Conservation (phyloP, 2,888 invertebrate species). For the Hybos culiciformis region DNA sequence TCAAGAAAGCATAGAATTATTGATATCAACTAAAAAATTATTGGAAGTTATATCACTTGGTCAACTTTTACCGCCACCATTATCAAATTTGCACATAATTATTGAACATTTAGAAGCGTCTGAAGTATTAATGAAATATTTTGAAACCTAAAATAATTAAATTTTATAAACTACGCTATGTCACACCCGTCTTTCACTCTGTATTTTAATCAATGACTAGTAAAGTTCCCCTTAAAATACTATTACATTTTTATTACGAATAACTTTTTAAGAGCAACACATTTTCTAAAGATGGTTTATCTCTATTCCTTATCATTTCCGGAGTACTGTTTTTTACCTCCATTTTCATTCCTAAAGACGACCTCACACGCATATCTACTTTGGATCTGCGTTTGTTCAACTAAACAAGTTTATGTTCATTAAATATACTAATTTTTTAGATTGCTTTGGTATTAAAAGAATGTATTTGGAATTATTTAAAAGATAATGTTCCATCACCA, state of each 20-base stretch:
- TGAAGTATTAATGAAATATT: slow-evolving; percentile 34
- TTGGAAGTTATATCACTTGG: slow-evolving; percentile 71
- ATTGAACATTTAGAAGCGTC: slow-evolving; percentile 57
- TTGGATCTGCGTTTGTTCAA: too few species aligned
- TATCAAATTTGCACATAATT: slow-evolving; percentile 61
- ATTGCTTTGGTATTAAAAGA: slow-evolving; percentile 68
- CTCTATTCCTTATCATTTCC: too few species aligned
- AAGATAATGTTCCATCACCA: slow-evolving; percentile 78
- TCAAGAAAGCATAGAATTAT: slow-evolving; percentile 26
- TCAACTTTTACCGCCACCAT: slow-evolving; percentile 70
- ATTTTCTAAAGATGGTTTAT: too few species aligned
- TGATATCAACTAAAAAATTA: slow-evolving; percentile 45
- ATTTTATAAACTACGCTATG: neutral
- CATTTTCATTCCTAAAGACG: too few species aligned
- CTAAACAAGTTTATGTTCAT: too few species aligned
- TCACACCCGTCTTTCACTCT: neutral
- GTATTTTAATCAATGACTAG: neutral
- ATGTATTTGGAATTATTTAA: slow-evolving; percentile 79
- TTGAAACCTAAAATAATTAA: neutral
- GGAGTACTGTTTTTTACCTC: too few species aligned
- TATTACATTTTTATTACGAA: too few species aligned
- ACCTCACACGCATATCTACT: too few species aligned
- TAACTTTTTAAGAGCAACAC: too few species aligned
- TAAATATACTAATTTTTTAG: slow-evolving; percentile 36
- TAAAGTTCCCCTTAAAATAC: too few species aligned